Evolutionary conservation across 2,888 invertebrate genomes (phyloP).

Genomic region (Plutella xylostella): DNA sequence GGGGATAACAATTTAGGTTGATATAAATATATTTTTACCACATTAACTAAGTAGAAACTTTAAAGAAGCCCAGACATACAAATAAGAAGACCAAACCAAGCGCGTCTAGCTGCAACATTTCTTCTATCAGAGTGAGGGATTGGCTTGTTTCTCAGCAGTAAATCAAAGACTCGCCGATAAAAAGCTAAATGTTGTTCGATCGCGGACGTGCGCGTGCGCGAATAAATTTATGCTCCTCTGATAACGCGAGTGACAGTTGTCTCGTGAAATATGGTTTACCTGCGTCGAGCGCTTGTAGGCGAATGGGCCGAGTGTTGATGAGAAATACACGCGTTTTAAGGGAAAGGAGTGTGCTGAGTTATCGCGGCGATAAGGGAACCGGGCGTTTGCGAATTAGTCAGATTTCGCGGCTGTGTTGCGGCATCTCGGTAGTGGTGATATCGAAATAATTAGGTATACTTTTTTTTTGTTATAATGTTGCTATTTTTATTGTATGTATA

Average conservation of each 20-base stretch:
- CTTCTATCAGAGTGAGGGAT: slow-evolving; percentile 64
- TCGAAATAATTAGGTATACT: too few species aligned
- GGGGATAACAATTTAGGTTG: not conserved
- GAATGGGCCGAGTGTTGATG: not conserved
- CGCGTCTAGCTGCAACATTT: slow-evolving; percentile 5
- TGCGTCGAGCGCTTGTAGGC: not conserved
- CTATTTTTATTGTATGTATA: too few species aligned
- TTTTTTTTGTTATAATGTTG: too few species aligned
- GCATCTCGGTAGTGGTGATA: too few species aligned
- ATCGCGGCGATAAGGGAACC: too few species aligned
- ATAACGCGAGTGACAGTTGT: slow-evolving; percentile 53
- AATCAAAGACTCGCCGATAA: slow-evolving; percentile 61
- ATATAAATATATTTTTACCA: not conserved
- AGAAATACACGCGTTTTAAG: too few species aligned
- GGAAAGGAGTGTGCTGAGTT: too few species aligned
- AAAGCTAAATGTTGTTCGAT: slow-evolving; percentile 69
- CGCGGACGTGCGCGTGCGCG: slow-evolving; percentile 29
- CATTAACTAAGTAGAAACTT: not conserved
- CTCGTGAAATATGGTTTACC: slow-evolving; percentile 47
- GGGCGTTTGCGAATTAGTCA: too few species aligned
- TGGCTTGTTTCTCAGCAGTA: slow-evolving; percentile 43
- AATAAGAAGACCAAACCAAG: not conserved
- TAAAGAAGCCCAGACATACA: not conserved
- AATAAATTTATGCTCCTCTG: slow-evolving; percentile 60
- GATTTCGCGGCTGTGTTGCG: too few species aligned